These are phyloP conservation scores for Galaxea fascicularis DNA, from an alignment of 92 coral and sea anemone species.

Conservation along the genomic window DNA sequence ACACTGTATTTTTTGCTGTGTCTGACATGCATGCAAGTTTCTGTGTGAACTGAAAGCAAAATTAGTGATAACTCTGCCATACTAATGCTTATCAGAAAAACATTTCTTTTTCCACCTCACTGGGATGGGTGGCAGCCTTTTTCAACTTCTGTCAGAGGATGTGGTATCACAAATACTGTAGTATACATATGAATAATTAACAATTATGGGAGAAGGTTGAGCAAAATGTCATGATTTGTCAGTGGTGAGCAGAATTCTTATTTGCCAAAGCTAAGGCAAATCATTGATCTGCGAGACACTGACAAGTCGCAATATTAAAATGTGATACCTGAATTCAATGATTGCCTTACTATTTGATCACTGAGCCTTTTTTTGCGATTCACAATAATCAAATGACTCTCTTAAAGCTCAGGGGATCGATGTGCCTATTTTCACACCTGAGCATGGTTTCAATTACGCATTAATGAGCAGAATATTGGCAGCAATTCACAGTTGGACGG, in stretches of 20 bases:
- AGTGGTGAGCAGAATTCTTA: neutral
- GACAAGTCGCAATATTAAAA: neutral
- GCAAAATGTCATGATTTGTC: neutral
- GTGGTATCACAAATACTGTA: constrained; percentile 31
- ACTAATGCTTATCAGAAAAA: neutral
- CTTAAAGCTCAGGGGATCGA: neutral
- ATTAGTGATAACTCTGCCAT: neutral
- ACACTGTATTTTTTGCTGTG: too few relatives aligned
- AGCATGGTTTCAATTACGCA: too few relatives aligned
- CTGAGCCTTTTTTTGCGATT: neutral
- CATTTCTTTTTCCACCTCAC: constrained; percentile 35
- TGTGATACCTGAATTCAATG: neutral
- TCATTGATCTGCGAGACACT: neutral
- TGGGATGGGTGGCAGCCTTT: constrained; percentile 77
- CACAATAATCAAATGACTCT: neutral
- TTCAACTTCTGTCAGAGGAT: constrained; percentile 27
- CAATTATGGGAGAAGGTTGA: constrained; percentile 2
- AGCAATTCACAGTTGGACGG: neutral
- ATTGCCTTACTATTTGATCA: neutral
- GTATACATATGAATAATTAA: neutral
- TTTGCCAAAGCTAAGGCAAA: neutral
- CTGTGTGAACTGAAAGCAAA: neutral
- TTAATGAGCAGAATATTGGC: neutral
- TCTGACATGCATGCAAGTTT: neutral
- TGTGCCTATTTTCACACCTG: neutral